Evolutionary conservation across 2,113 vertebrate genomes (phyloP).

Genomic region (Lynx canadensis): DNA sequence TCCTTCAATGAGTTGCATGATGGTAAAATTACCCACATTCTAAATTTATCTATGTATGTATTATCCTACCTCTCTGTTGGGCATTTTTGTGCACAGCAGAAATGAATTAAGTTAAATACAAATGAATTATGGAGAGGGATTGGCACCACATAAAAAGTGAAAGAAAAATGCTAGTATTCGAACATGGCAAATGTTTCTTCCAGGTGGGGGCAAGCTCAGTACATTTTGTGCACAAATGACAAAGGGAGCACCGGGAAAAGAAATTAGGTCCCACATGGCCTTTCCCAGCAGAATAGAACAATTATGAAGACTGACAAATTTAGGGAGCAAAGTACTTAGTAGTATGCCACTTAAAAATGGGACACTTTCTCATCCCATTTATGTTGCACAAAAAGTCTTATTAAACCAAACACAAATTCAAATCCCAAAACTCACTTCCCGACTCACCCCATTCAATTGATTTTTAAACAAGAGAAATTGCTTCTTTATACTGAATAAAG

Average conservation of each 20-base stretch:
- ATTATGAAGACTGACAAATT: conserved; percentile 35
- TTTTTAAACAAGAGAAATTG: conserved; percentile 62
- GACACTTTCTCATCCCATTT: conserved; percentile 37
- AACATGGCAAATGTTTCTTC: background rate
- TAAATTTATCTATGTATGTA: background rate
- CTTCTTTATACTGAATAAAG: conserved; percentile 35
- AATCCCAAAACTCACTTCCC: conserved; percentile 40
- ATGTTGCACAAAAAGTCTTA: conserved; percentile 27
- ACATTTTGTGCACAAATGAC: background rate
- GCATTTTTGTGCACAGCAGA: background rate
- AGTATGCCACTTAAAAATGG: conserved; percentile 8
- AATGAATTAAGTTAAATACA: background rate
- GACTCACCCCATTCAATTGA: background rate
- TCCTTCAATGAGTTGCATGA: background rate
- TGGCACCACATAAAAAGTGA: background rate
- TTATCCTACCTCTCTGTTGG: background rate
- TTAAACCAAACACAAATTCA: conserved; percentile 62
- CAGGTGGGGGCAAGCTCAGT: background rate
- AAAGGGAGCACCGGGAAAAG: background rate
- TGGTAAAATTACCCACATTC: background rate
- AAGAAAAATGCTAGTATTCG: background rate
- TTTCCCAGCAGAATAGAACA: conserved; percentile 29
- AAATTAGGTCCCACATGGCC: background rate
- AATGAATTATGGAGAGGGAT: background rate
- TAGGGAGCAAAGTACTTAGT: background rate